A percentile compares a stretch with the other conserved stretches of the same genome.
phyloP scores from a whole-genome alignment of 1,140 invertebrate species.

The Drosophila micromelanica region DNA sequence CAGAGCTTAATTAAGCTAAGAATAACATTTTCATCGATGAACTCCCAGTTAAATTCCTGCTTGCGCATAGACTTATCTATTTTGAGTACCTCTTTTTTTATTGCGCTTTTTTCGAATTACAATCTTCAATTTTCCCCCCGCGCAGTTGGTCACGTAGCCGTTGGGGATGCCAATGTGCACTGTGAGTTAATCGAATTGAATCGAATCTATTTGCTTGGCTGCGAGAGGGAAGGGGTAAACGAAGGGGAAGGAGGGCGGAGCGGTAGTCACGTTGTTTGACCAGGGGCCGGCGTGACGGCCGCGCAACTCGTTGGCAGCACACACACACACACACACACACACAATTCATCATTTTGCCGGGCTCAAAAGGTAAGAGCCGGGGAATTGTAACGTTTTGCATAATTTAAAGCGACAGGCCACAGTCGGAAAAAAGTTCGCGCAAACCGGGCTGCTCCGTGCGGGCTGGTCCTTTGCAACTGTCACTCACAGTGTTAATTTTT shows the following conservation, averaged over 20 bases:
- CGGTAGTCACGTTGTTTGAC: conserved; percentile 31
- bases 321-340: conserved; percentile 27
- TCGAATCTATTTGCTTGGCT: conserved; percentile 56
- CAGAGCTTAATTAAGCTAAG: background rate
- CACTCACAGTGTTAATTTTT: conserved; percentile 79
- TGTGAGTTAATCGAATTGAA: conserved; percentile 76
- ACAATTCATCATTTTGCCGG: conserved; percentile 70
- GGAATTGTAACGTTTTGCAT: conserved; percentile 75
- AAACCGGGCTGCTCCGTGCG: too few species aligned
- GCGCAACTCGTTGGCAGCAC: conserved; percentile 45
- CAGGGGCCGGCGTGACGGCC: background rate
- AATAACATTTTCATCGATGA: background rate
- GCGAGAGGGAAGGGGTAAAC: too few species aligned
- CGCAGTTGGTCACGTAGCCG: conserved; percentile 56
- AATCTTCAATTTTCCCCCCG: conserved; percentile 11
- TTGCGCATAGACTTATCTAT: conserved; percentile 9
- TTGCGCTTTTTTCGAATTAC: conserved; percentile 3
- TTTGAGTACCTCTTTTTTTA: background rate
- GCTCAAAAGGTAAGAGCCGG: conserved; percentile 2
- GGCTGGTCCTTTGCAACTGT: conserved; percentile 69
- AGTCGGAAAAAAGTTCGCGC: conserved; percentile 5
- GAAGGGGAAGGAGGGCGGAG: background rate
- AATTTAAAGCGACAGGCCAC: conserved; percentile 76
- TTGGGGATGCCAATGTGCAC: conserved; percentile 46
- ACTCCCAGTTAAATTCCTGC: background rate